Conservation (phyloP, 2,113 vertebrate genomes). For the Macrotus californicus region DNA sequence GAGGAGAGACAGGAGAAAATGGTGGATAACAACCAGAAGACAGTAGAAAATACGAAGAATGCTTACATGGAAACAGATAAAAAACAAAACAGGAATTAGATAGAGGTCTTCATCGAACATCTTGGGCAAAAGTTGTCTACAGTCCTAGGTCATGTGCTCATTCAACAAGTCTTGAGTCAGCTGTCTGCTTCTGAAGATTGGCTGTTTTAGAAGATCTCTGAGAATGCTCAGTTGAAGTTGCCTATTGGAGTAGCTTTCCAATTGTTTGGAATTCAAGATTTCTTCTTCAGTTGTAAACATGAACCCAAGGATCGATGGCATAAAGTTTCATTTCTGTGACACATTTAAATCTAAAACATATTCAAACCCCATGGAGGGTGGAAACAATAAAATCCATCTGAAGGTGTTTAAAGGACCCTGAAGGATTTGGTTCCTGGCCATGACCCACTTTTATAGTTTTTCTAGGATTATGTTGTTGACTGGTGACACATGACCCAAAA, state of each 20-base stretch:
- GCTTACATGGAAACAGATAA: neutral
- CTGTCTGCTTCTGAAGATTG: neutral
- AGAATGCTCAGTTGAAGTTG: neutral
- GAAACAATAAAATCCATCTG: neutral
- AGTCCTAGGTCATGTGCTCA: neutral
- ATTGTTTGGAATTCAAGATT: neutral
- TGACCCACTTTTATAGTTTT: neutral
- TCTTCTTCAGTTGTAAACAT: neutral
- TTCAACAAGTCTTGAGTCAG: neutral
- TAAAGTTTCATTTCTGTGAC: neutral
- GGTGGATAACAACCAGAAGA: neutral
- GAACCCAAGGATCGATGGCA: neutral
- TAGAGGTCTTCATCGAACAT: neutral
- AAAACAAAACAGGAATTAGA: neutral
- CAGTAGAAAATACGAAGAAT: neutral
- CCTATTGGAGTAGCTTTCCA: neutral
- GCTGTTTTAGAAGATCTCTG: neutral
- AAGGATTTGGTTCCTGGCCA: neutral
- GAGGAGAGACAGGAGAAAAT: neutral
- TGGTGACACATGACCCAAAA: neutral
- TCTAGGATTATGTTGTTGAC: neutral
- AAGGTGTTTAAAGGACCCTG: neutral
- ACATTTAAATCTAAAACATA: neutral
- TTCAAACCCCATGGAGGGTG: neutral
- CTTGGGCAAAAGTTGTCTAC: neutral